Base-by-base conservation (phyloP, 2,888 invertebrate genomes). In the Hipparchia semele region DNA sequence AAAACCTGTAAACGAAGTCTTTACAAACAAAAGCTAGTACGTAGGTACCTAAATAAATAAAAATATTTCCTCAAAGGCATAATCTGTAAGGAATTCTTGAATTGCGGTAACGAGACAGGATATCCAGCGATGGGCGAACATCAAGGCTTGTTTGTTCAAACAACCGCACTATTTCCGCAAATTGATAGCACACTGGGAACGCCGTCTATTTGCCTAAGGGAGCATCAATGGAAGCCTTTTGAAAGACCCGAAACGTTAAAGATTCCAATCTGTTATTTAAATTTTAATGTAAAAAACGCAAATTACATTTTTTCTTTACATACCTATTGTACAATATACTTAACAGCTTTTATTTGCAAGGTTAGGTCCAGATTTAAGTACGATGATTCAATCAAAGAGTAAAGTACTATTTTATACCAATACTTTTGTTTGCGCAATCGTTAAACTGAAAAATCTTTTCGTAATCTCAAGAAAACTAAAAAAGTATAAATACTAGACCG, bases 71-170 rank as follows among this genome's bases (percentile, higher is more conserved):
- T 12, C n/a, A 39, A 53, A 39, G 59, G 7, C 5, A 49, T 51
- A 46, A 8, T n/a, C 53, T n/a, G 13, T 6, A 61, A 69, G 45
- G 69, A 69, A 39, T 53, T 13, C 69, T 69, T 60, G 76, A 76
- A 73, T 58, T 54, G 72, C 72, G 77, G 79, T 79, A 80, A 80
- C 79, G 77, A 80, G 80, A 80, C 78, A 75, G 80, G 69, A 71
- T 71, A 74, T 80, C 79, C 73, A 33, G 74, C 12, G 82, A 86
- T 80, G 80, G 79, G 76, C 72, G 76, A 76, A 78, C 80, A 83
- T 84, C 82, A 83, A 76, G 74, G 76, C 73, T 77, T 83, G 81
- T 82, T 84, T 86, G 85, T 85, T 83, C 84, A 83, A 86, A 84
- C 68, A 54, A 83, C 75, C 75, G 67, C 74, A 66, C 74, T 74